A percentile compares a stretch with the other conserved stretches of the same genome.
Evolutionary conservation across 2,888 invertebrate species (phyloP).

Genomic region (Cryptocephalus moraei): DNA sequence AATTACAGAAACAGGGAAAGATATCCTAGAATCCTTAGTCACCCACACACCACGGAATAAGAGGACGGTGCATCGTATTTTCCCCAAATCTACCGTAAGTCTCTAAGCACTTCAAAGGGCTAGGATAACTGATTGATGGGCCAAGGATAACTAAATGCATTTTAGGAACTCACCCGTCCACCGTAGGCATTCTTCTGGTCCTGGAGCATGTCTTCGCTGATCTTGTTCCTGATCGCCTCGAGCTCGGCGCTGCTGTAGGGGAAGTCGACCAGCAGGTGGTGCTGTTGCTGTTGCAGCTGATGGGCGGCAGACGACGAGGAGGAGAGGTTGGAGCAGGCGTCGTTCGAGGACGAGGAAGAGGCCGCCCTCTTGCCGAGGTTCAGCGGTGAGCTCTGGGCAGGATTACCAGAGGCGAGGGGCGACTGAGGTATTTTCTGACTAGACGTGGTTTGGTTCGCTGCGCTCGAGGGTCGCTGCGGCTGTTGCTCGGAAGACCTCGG

Average conservation of each 20-base stretch:
- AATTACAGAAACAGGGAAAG: too few relatives aligned
- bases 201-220: constrained; percentile 14
- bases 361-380: constrained; percentile 13
- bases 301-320: constrained; percentile 5
- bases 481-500: constrained; percentile 25
- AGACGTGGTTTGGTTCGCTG: constrained; percentile 12
- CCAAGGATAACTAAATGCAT: too few relatives aligned
- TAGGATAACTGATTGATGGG: too few relatives aligned
- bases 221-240: constrained; percentile 18
- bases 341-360: constrained; percentile 2
- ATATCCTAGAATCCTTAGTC: too few relatives aligned
- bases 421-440: constrained; percentile 33
- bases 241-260: constrained; percentile 15
- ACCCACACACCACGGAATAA: too few relatives aligned
- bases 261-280: constrained; percentile 14
- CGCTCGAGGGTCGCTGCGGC: constrained; percentile 6
- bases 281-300: background rate
- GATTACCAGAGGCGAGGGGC: constrained; percentile 4
- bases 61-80: too few relatives aligned
- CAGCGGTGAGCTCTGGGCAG: constrained; percentile 11
- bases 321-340: constrained; percentile 5
- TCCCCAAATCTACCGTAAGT: too few relatives aligned
- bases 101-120: too few relatives aligned
- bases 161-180: constrained; percentile 15
- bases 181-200: constrained; percentile 15